These are phyloP conservation scores for Drosophila aldrichi DNA, from an alignment of 2,888 invertebrate genomes.

Conservation along the genomic window DNA sequence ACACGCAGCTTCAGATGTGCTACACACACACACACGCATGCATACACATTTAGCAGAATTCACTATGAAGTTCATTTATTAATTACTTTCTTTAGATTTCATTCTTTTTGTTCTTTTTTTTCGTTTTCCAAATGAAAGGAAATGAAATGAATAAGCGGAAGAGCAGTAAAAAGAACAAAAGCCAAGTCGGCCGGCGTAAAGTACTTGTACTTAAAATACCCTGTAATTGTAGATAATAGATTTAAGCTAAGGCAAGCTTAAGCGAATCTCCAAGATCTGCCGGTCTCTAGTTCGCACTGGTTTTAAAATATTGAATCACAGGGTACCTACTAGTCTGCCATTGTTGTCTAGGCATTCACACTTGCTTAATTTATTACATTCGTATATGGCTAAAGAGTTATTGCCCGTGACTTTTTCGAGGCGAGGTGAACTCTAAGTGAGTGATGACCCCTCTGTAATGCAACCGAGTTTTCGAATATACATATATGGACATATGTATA, in stretches of 20 bases:
- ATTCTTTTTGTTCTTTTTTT: conserved; percentile 7
- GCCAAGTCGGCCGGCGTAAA: background rate
- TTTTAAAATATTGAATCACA: background rate
- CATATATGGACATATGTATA: background rate
- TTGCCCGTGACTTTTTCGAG: conserved; percentile 17
- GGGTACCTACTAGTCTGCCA: background rate
- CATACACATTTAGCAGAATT: background rate
- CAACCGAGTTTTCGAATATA: conserved; percentile 3
- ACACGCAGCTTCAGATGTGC: conserved; percentile 2
- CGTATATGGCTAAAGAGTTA: conserved; percentile 33
- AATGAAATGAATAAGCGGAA: conserved; percentile 1
- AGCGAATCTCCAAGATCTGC: background rate
- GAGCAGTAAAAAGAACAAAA: conserved; percentile 5
- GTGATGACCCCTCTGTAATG: conserved; percentile 28
- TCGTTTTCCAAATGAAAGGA: too few species aligned
- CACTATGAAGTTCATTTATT: conserved; percentile 6
- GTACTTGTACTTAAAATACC: background rate
- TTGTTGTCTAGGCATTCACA: too few species aligned
- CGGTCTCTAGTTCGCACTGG: background rate
- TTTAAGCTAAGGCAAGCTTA: background rate
- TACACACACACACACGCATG: background rate
- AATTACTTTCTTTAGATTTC: conserved; percentile 4
- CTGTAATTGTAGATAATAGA: background rate
- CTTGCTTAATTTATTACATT: conserved; percentile 4
- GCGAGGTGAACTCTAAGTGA: conserved; percentile 32